Evolutionary conservation across 2,797 vertebrate genomes (phyloP).

Genomic region (Brachyrhaphis roseni): DNA sequence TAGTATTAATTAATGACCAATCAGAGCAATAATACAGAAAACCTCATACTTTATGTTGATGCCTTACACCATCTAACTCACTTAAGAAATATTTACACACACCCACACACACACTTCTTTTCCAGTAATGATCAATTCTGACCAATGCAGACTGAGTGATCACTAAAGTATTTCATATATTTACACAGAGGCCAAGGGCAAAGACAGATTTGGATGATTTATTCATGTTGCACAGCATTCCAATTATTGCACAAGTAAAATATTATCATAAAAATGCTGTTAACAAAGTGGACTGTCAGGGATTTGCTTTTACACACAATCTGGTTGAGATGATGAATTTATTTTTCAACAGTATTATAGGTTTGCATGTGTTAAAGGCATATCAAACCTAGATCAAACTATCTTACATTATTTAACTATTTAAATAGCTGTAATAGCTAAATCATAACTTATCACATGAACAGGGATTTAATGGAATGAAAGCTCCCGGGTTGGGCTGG

Average conservation of each 20-base stretch:
- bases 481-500: not conserved
- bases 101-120: not conserved
- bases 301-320: slow-evolving; percentile 6
- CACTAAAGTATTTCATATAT: not conserved
- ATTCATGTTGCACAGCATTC: slow-evolving; percentile 10
- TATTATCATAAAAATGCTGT: slow-evolving; percentile 2
- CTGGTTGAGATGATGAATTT: not conserved
- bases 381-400: not conserved
- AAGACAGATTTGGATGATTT: slow-evolving; percentile 2
- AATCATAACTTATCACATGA: not conserved
- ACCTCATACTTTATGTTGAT: not conserved
- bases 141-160: slow-evolving; percentile 3
- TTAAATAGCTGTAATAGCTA: not conserved
- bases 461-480: not conserved
- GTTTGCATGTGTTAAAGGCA: not conserved
- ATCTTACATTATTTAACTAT: not conserved
- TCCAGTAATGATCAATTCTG: slow-evolving; percentile 1
- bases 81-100: not conserved
- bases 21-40: not conserved
- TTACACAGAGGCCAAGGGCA: not conserved
- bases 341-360: not conserved
- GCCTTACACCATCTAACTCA: not conserved
- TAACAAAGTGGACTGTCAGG: not conserved
- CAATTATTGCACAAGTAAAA: not conserved
- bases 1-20: slow-evolving; percentile 1